Conservation (phyloP, 2,888 invertebrate genomes). For the Halictus ligatus region DNA sequence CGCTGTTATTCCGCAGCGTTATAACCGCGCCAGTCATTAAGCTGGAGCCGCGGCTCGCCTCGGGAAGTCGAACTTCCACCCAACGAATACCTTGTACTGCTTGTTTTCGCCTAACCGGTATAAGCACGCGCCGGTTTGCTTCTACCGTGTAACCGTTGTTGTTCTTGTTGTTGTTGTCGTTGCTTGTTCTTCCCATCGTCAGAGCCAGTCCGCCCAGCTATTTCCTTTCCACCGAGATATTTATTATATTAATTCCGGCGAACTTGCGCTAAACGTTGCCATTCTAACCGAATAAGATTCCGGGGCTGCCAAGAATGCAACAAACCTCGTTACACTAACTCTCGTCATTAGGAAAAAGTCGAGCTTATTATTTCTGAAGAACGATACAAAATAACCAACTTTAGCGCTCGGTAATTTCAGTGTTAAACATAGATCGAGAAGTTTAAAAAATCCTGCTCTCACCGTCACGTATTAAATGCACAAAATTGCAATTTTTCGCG, state of each 20-base stretch:
- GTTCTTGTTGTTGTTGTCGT: background rate
- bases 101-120: conserved; percentile 19
- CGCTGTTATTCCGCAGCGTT: conserved; percentile 38
- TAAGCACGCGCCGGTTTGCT: conserved; percentile 19
- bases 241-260: background rate
- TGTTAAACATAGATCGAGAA: too few species aligned
- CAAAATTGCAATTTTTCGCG: too few species aligned
- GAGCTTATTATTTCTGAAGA: too few species aligned
- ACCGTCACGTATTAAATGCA: too few species aligned
- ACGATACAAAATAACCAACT: too few species aligned
- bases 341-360: background rate
- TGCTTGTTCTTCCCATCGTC: background rate
- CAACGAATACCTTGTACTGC: conserved; percentile 38
- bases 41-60: conserved; percentile 25
- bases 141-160: conserved; percentile 28
- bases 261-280: background rate
- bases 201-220: background rate
- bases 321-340: background rate
- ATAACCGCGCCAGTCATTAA: conserved; percentile 52
- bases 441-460: too few species aligned
- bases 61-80: conserved; percentile 43
- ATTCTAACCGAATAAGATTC: background rate
- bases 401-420: too few species aligned
- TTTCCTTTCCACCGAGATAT: background rate
- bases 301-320: background rate